Conservation (phyloP, 2,888 invertebrate species). For the Philhelius pedissequus region DNA sequence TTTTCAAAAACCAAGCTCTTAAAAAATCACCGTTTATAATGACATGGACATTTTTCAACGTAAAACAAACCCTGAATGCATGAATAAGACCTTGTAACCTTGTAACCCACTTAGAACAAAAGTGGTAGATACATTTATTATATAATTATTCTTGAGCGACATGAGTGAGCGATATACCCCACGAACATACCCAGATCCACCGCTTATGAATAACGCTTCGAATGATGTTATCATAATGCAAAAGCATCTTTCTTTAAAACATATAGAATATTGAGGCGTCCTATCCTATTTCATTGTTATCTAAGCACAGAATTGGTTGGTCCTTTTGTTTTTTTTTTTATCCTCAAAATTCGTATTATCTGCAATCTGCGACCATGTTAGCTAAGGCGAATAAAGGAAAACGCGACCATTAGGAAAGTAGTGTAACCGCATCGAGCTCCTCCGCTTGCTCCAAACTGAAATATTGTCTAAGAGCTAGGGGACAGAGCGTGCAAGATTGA, state of each 20-base stretch:
- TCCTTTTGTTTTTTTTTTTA: constrained; percentile 26
- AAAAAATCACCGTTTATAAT: too few species aligned
- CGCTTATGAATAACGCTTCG: background rate
- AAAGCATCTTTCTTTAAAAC: constrained; percentile 41
- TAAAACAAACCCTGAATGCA: too few species aligned
- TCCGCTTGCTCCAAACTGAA: constrained; percentile 15
- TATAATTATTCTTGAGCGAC: background rate
- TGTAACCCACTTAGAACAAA: constrained; percentile 21
- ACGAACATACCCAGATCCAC: background rate
- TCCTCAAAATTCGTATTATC: constrained; percentile 40
- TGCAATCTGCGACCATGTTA: constrained; percentile 50
- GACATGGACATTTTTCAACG: too few species aligned
- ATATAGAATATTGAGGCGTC: constrained; percentile 52
- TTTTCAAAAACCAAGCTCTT: too few species aligned
- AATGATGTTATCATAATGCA: constrained; percentile 31
- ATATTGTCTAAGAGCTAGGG: constrained; percentile 15
- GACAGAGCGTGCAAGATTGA: constrained; percentile 1
- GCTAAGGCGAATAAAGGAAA: constrained; percentile 32
- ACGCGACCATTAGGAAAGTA: constrained; percentile 43
- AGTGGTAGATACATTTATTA: background rate
- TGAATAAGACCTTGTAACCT: too few species aligned
- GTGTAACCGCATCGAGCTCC: background rate
- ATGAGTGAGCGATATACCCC: background rate
- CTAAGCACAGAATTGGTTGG: constrained; percentile 27
- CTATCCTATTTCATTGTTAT: constrained; percentile 60